Evolutionary conservation across 2,888 invertebrate genomes (phyloP).

Genomic region (Hemistola chrysoprasaria): DNA sequence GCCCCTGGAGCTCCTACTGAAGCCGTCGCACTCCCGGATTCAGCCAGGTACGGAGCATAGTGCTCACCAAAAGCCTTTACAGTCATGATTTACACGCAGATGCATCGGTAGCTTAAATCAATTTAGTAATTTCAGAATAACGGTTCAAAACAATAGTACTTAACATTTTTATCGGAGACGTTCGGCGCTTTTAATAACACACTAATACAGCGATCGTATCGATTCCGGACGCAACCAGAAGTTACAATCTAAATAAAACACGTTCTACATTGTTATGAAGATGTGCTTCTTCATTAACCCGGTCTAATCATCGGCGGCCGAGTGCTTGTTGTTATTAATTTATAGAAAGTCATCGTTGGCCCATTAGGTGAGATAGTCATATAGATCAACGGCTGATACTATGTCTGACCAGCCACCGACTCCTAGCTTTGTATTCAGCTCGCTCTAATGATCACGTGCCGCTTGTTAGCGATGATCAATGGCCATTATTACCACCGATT

Average conservation of each 20-base stretch:
- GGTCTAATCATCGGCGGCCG: constrained; percentile 65
- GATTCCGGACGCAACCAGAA: constrained; percentile 44
- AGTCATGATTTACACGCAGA: constrained; percentile 40
- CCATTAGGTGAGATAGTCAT: constrained; percentile 76
- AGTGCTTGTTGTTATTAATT: constrained; percentile 76
- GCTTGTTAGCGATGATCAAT: constrained; percentile 74
- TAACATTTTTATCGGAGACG: constrained; percentile 22
- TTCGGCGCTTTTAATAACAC: constrained; percentile 15
- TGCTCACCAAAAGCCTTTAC: no score
- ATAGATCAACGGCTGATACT: constrained; percentile 68
- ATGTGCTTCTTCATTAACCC: constrained; percentile 71
- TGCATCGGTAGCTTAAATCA: constrained; percentile 18
- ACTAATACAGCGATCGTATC: constrained; percentile 33
- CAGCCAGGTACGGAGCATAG: no score
- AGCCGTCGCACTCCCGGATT: no score
- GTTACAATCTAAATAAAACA: constrained; percentile 45
- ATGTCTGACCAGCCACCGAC: constrained; percentile 19
- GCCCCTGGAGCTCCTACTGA: no score
- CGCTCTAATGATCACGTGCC: constrained; percentile 75
- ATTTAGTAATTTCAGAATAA: constrained; percentile 25
- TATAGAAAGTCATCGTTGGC: constrained; percentile 78
- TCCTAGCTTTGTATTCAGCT: constrained; percentile 60
- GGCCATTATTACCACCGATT: constrained; percentile 62
- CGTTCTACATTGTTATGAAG: constrained; percentile 55
- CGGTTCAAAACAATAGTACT: constrained; percentile 24